Conservation (phyloP, 2,113 vertebrate genomes). For the Calyptommatus sinebrachiatus region DNA sequence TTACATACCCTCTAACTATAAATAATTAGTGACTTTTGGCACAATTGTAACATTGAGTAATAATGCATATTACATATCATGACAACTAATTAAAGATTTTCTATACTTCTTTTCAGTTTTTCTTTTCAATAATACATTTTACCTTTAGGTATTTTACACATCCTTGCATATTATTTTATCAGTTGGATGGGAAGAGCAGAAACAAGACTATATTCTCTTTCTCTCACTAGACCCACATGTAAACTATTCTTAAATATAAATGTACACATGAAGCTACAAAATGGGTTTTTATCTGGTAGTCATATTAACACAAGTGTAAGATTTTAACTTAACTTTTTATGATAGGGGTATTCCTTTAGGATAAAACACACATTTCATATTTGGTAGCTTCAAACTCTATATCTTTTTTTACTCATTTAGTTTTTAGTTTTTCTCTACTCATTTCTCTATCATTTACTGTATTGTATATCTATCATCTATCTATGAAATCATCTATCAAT, state of each 20-base stretch:
- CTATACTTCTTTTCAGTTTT: neutral
- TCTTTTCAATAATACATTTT: neutral
- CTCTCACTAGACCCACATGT: neutral
- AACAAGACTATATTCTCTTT: neutral
- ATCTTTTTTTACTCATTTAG: neutral
- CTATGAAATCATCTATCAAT: no score
- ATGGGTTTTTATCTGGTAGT: slow-evolving; percentile 43
- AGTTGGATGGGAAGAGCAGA: neutral
- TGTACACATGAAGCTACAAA: slow-evolving; percentile 26
- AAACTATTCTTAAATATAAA: slow-evolving; percentile 34
- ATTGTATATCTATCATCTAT: no score
- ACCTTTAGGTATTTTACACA: neutral
- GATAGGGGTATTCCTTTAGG: slow-evolving; percentile 19
- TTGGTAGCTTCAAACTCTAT: slow-evolving; percentile 36
- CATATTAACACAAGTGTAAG: slow-evolving; percentile 42
- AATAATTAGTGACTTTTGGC: no score
- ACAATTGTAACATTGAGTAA: neutral
- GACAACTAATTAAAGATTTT: neutral
- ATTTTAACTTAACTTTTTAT: slow-evolving; percentile 47
- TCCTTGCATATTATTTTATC: neutral
- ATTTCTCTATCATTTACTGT: no score
- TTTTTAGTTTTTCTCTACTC: neutral
- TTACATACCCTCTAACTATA: no score
- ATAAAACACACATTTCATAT: slow-evolving; percentile 41
- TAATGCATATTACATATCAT: neutral